A percentile compares a stretch with the other conserved stretches of the same genome.
phyloP scores from a whole-genome alignment of 2,797 vertebrate genomes.

The Lycodopsis pacificus region DNA sequence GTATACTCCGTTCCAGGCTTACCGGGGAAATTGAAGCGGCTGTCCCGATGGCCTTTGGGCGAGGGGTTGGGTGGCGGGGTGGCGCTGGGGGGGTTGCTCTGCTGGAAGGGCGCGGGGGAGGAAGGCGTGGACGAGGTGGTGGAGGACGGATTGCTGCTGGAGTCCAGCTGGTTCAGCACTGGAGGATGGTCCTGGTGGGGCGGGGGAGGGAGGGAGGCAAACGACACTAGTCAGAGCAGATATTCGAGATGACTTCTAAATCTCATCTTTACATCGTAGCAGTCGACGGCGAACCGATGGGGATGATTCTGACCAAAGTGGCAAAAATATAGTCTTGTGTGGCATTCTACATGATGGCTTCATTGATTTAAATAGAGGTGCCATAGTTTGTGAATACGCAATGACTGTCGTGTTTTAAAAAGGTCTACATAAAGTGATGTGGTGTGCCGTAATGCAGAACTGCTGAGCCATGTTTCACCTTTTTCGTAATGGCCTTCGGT shows the following conservation, averaged over 20 bases:
- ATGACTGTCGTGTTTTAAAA: not conserved
- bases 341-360: not conserved
- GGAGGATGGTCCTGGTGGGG: slow-evolving; percentile 91
- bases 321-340: too few relatives aligned
- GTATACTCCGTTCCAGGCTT: slow-evolving; percentile 18
- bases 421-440: not conserved
- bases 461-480: slow-evolving; percentile 81
- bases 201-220: not conserved
- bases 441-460: not conserved
- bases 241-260: not conserved
- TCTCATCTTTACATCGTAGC: not conserved
- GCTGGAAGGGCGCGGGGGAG: slow-evolving; percentile 95
- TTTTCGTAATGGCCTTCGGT: slow-evolving; percentile 97
- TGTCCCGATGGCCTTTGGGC: slow-evolving; percentile 93
- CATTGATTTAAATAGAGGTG: not conserved
- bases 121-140: slow-evolving; percentile 98
- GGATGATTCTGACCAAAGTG: not conserved
- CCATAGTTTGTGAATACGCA: not conserved
- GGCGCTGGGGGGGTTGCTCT: slow-evolving; percentile 93
- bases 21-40: slow-evolving; percentile 97
- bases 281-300: not conserved
- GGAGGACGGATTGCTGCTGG: slow-evolving; percentile 98
- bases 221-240: not conserved
- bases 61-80: slow-evolving; percentile 97
- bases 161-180: slow-evolving; percentile 94